Percentiles rank a stretch among this genome's conserved stretches.
phyloP scores from a whole-genome alignment of 1,140 invertebrate species.

The Scaptomyza graminum region DNA sequence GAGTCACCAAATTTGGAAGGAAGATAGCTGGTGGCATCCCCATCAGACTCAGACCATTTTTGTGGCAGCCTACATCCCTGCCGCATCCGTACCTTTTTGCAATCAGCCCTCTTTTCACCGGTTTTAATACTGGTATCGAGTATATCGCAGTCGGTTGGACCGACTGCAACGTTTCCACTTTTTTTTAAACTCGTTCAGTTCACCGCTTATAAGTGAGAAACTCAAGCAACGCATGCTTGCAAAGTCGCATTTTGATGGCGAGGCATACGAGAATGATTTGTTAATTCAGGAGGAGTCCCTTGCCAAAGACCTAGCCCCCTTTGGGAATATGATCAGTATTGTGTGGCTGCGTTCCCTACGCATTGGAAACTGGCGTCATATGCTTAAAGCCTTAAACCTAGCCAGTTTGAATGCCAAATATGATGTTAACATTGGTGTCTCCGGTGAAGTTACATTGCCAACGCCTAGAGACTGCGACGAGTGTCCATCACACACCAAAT shows the following conservation, averaged over 20 bases:
- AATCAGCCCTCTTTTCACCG: too few species aligned
- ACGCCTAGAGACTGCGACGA: conserved; percentile 24
- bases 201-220: background rate
- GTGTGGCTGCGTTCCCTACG: conserved; percentile 41
- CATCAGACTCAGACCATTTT: too few species aligned
- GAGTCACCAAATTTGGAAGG: too few species aligned
- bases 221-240: conserved; percentile 9
- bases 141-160: too few species aligned
- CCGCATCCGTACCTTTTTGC: too few species aligned
- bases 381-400: conserved; percentile 29
- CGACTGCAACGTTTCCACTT: conserved; percentile 11
- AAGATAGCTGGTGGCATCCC: too few species aligned
- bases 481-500: too few species aligned
- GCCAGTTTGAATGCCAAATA: conserved; percentile 23
- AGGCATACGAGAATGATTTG: conserved; percentile 18
- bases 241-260: background rate
- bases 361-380: conserved; percentile 44
- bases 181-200: too few species aligned
- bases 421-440: conserved; percentile 49
- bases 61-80: too few species aligned
- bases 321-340: conserved; percentile 34
- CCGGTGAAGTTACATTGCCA: conserved; percentile 28
- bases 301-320: background rate
- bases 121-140: too few species aligned
- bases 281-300: conserved; percentile 30